These are phyloP conservation scores for Autographa gamma DNA, from an alignment of 2,888 invertebrate species.

Conservation along the genomic window DNA sequence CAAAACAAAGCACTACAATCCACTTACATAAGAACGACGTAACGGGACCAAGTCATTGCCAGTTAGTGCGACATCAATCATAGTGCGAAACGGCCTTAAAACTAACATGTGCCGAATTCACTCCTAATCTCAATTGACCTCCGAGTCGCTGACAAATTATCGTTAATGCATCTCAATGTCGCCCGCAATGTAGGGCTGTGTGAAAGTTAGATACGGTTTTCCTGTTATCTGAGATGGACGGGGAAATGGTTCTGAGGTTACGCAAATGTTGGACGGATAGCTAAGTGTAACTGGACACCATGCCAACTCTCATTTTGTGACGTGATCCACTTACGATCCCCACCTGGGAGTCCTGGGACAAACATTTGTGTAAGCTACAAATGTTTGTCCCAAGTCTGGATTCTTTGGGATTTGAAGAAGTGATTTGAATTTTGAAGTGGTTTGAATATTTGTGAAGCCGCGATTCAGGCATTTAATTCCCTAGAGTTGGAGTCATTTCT, in stretches of 20 bases:
- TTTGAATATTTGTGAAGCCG: too few species aligned
- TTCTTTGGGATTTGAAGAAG: too few species aligned
- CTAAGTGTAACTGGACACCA: too few species aligned
- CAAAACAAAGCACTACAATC: constrained; percentile 43
- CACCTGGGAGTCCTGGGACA: too few species aligned
- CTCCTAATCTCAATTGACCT: constrained; percentile 73
- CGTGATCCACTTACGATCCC: too few species aligned
- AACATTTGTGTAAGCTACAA: too few species aligned
- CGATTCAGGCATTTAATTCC: too few species aligned
- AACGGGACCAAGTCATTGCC: constrained; percentile 71
- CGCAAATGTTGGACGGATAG: too few species aligned
- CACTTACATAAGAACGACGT: constrained; percentile 54
- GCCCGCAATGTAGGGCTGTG: constrained; percentile 55
- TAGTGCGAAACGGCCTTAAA: constrained; percentile 76
- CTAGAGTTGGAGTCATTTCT: too few species aligned
- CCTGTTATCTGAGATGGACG: background rate
- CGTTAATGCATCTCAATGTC: constrained; percentile 80
- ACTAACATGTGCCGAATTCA: constrained; percentile 79
- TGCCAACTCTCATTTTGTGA: too few species aligned
- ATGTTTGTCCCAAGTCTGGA: too few species aligned
- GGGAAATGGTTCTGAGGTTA: background rate
- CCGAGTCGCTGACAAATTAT: constrained; percentile 69
- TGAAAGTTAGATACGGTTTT: background rate
- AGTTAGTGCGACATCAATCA: constrained; percentile 77
- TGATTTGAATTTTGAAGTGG: too few species aligned